A percentile compares a stretch with the other conserved stretches of the same genome.
Evolutionary conservation across 2,888 invertebrate genomes (phyloP).

Genomic region (Apodemia mormo): DNA sequence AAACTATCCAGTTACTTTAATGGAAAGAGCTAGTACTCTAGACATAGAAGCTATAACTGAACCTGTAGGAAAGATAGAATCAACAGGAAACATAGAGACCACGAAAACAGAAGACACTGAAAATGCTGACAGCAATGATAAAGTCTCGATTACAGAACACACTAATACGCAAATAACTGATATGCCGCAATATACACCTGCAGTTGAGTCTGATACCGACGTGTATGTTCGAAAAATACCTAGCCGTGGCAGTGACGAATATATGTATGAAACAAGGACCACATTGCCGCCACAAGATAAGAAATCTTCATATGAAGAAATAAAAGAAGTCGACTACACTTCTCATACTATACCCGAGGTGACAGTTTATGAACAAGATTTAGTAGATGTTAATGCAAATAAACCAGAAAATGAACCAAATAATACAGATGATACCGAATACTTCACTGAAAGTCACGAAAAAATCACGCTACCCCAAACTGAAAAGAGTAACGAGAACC

Average conservation of each 20-base stretch:
- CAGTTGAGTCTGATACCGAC: constrained; percentile 52
- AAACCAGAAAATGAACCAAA: constrained; percentile 52
- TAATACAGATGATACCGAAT: constrained; percentile 49
- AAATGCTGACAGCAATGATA: constrained; percentile 71
- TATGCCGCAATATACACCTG: constrained; percentile 46
- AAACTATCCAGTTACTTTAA: constrained; percentile 83
- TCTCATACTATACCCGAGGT: constrained; percentile 52
- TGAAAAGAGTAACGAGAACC: constrained; percentile 39
- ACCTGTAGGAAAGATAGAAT: constrained; percentile 51
- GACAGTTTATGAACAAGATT: constrained; percentile 46
- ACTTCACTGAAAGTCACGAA: constrained; percentile 46
- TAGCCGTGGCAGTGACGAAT: constrained; percentile 50
- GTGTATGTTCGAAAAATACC: constrained; percentile 52
- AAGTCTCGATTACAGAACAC: constrained; percentile 57
- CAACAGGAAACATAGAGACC: constrained; percentile 48
- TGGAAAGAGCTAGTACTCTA: constrained; percentile 72
- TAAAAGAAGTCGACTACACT: constrained; percentile 50
- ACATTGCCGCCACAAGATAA: constrained; percentile 54
- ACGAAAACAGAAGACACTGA: constrained; percentile 60
- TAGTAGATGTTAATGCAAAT: constrained; percentile 48
- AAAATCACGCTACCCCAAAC: constrained; percentile 20
- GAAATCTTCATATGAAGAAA: constrained; percentile 49
- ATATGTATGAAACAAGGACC: constrained; percentile 52
- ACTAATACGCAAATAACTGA: constrained; percentile 50
- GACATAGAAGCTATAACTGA: constrained; percentile 75